These are phyloP conservation scores for Calliopsis andreniformis DNA, from an alignment of 1,140 invertebrate genomes.

Conservation along the genomic window DNA sequence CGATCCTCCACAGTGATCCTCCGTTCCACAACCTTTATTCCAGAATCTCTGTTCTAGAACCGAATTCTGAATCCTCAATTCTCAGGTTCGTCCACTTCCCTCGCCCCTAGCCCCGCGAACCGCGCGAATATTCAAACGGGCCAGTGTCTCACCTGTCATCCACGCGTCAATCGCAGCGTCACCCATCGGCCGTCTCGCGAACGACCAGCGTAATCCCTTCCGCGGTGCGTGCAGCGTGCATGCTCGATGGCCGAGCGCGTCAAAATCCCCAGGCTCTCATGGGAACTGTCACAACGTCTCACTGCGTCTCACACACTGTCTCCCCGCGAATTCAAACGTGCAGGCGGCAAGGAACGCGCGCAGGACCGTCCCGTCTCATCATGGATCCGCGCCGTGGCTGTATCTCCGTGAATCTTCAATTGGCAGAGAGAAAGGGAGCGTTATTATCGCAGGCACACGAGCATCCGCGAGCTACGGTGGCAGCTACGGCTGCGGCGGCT, in stretches of 20 bases:
- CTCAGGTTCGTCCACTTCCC: not conserved
- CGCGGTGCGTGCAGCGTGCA: not conserved
- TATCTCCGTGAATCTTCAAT: too few species aligned
- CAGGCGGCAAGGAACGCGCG: constrained; percentile 8
- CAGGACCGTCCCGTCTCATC: not conserved
- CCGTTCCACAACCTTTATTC: too few species aligned
- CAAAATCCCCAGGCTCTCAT: not conserved
- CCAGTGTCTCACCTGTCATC: constrained; percentile 35
- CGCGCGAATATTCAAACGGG: constrained; percentile 5
- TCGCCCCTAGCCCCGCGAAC: not conserved
- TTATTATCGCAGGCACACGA: constrained; percentile 58
- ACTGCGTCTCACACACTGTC: constrained; percentile 35
- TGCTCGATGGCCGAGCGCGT: not conserved
- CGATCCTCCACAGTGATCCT: too few species aligned
- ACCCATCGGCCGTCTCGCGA: constrained; percentile 23
- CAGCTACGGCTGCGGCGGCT: constrained; percentile 61
- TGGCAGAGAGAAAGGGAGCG: not conserved
- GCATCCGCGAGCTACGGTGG: constrained; percentile 53
- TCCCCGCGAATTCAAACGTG: not conserved
- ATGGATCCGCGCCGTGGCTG: not conserved
- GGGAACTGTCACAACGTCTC: constrained; percentile 6
- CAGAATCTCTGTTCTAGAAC: too few species aligned
- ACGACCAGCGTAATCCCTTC: not conserved
- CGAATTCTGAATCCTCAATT: too few species aligned
- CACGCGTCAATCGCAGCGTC: constrained; percentile 8